These are phyloP conservation scores for Microcebus griseorufus DNA, from an alignment of 2,113 vertebrate genomes.

Conservation along the genomic window DNA sequence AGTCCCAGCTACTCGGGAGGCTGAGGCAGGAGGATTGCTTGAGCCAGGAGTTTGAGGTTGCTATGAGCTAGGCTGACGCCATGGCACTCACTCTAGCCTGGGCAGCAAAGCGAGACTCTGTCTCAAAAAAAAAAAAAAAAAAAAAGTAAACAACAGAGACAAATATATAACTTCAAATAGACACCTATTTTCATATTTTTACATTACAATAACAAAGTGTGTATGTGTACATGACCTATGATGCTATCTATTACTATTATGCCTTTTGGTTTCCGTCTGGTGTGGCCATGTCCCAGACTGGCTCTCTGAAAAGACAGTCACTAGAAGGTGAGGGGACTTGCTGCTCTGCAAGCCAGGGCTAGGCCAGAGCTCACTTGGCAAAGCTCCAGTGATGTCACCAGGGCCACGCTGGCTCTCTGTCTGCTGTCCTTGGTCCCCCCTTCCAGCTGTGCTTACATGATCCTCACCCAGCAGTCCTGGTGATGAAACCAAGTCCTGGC, in stretches of 20 bases:
- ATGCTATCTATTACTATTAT: too few relatives aligned
- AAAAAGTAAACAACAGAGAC: not conserved
- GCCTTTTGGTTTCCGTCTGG: not conserved
- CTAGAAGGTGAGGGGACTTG: accelerated
- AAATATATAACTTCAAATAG: not conserved
- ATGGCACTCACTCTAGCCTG: too few relatives aligned
- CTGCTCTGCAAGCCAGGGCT: not conserved
- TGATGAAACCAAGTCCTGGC: not conserved
- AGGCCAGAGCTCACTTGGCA: too few relatives aligned
- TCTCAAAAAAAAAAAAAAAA: too few relatives aligned
- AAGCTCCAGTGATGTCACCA: not conserved
- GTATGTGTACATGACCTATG: not conserved
- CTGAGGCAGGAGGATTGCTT: too few relatives aligned
- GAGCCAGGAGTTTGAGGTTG: too few relatives aligned
- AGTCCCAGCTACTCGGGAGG: too few relatives aligned
- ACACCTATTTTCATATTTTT: not conserved
- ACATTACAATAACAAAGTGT: not conserved
- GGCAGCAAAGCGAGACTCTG: too few relatives aligned
- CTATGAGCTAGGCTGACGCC: too few relatives aligned
- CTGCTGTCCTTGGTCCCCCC: not conserved
- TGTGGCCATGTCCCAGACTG: not conserved
- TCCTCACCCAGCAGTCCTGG: not conserved
- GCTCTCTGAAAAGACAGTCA: not conserved
- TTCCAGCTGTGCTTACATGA: too few relatives aligned
- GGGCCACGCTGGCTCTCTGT: not conserved